Conservation (phyloP, 2,888 invertebrate genomes). For the Acronicta alni region DNA sequence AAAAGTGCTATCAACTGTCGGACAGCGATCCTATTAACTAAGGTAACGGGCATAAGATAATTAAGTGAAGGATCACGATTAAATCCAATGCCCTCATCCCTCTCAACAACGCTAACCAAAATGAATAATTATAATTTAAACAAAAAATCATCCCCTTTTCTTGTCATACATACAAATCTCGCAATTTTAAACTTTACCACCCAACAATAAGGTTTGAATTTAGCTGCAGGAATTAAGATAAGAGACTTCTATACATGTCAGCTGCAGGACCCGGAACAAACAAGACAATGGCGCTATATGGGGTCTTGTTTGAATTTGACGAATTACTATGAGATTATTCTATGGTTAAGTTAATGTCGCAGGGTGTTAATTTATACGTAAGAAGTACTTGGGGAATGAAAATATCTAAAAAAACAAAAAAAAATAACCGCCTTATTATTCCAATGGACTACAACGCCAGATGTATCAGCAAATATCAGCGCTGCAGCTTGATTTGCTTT, state of each 20-base stretch:
- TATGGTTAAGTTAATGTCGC: slow-evolving; percentile 19
- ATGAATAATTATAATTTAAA: slow-evolving; percentile 59
- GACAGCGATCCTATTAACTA: slow-evolving; percentile 25
- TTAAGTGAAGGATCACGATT: slow-evolving; percentile 48
- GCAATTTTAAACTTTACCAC: slow-evolving; percentile 23
- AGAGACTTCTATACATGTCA: slow-evolving; percentile 60
- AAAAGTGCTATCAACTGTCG: slow-evolving; percentile 14
- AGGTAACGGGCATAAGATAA: slow-evolving; percentile 45
- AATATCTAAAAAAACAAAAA: too few relatives aligned
- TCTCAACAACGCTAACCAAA: slow-evolving; percentile 44
- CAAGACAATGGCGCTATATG: slow-evolving; percentile 59
- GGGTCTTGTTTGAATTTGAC: slow-evolving; percentile 61
- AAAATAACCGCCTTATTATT: too few relatives aligned
- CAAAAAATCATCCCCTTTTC: slow-evolving; percentile 56
- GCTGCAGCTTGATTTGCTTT: too few relatives aligned
- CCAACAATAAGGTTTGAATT: slow-evolving; percentile 33
- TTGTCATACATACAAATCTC: slow-evolving; percentile 26
- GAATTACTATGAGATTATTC: slow-evolving; percentile 45
- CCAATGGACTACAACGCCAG: too few relatives aligned
- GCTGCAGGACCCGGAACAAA: slow-evolving; percentile 56
- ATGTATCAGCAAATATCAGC: too few relatives aligned
- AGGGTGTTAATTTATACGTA: slow-evolving; percentile 23
- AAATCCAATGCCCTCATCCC: slow-evolving; percentile 47
- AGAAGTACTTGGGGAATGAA: not conserved
- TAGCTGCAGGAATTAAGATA: slow-evolving; percentile 15